A percentile compares a stretch with the other conserved stretches of the same genome.
phyloP scores from a whole-genome alignment of 1,140 invertebrate species.

The Carposina sasakii region DNA sequence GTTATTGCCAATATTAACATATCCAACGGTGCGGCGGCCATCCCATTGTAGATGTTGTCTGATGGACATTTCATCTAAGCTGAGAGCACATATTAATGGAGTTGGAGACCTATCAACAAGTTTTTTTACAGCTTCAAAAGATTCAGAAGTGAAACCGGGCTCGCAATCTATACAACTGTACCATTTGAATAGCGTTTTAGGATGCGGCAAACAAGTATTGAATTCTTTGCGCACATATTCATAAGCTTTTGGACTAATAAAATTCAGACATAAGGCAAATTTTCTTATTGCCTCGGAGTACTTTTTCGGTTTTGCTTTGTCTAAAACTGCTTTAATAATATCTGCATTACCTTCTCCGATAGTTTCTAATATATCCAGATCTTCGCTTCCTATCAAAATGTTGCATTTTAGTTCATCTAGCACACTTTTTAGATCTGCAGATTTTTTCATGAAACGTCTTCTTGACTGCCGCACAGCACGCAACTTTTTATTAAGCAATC shows the following conservation, averaged over 20 bases:
- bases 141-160: constrained; percentile 2
- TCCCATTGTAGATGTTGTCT: constrained; percentile 33
- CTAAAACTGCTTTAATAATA: no score
- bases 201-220: constrained; percentile 30
- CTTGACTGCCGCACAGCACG: no score
- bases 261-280: constrained; percentile 41
- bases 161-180: constrained; percentile 26
- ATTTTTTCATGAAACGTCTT: no score
- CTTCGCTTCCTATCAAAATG: no score
- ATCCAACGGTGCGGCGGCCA: constrained; percentile 26
- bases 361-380: no score
- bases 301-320: not conserved
- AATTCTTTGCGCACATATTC: constrained; percentile 26
- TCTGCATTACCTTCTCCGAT: no score
- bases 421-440: no score
- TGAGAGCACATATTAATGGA: constrained; percentile 24
- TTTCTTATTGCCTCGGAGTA: constrained; percentile 20
- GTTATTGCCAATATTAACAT: constrained; percentile 30
- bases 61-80: constrained; percentile 50
- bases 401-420: no score
- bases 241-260: constrained; percentile 34
- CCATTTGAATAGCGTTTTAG: constrained; percentile 33
- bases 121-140: not conserved
- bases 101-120: not conserved
- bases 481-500: no score